Base-by-base conservation (phyloP, 2,113 vertebrate genomes). In the Podocnemis expansa region DNA sequence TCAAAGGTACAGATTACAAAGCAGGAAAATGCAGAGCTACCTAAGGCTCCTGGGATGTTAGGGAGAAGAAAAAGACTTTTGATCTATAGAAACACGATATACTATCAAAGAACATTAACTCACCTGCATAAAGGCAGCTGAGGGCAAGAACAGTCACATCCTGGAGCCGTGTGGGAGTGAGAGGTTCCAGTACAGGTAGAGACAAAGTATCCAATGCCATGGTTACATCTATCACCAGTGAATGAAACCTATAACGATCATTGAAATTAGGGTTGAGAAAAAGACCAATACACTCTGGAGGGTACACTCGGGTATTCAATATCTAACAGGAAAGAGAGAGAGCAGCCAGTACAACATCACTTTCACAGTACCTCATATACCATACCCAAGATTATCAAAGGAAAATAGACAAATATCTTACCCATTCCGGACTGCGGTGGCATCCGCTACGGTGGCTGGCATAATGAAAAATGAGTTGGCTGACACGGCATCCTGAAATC, bases 391-490 rank as follows among this genome's bases (percentile, higher is more conserved):
- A 51, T 1, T 11, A 0, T 8, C 19, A 16, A 47, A 31, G 45
- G 75, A 58, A 38, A 2, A 67, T 34, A 0, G 2, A 45, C 0
- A 24, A 78, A 34, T 11, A 43, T 38, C 97, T 97, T 96, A 99
- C 99, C 99, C 99, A 5, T 99, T 99, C 34, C 99, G 99, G 82
- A 99, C 99, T 51, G 99, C 99, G 7, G 99, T 99, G 96, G 99
- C 99, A 78, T 99, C 99, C 8, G 99, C 99, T 78, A 99, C 99
- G 0, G 99, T 99, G 31, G 99, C 99, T 1, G 99, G 99, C 99
- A 99, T 99, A 95, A 99, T 99, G 89, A 99, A 99, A 96, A 99
- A 99, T 4, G 99, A 99, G 95, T 99, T 99, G 93, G 99, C 99
- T 3, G 99, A 98, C 75, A 99, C 99, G 0, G 99, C 99, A n/a